Conservation (phyloP, 1,140 invertebrate species). For the Rhopalosiphum padi region DNA sequence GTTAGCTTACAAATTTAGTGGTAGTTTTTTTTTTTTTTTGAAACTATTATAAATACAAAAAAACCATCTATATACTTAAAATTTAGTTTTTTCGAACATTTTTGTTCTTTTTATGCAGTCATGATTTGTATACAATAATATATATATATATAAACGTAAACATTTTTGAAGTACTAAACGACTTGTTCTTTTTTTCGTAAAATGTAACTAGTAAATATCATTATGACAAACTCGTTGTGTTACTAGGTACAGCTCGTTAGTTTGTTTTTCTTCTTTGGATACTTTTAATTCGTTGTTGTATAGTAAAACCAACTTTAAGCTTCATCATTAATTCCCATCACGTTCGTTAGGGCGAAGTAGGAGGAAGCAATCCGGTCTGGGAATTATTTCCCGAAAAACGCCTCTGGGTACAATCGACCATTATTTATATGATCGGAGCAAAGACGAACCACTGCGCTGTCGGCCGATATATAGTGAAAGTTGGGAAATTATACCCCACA, state of each 20-base stretch:
- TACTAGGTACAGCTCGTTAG: conserved; percentile 18
- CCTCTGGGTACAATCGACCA: conserved; percentile 13
- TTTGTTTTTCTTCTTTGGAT: conserved; percentile 3
- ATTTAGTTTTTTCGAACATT: too few relatives aligned
- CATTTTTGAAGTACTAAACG: background rate
- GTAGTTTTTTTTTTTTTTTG: background rate
- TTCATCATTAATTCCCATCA: conserved; percentile 41
- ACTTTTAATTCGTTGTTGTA: background rate
- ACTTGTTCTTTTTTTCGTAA: background rate
- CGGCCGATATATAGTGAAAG: background rate
- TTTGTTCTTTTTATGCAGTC: background rate
- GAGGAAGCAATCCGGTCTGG: background rate
- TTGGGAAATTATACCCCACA: background rate
- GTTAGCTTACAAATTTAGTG: background rate
- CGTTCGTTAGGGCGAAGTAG: background rate
- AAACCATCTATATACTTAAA: too few relatives aligned
- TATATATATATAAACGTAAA: background rate
- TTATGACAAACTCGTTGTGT: background rate
- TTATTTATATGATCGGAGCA: conserved; percentile 43
- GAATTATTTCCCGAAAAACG: conserved; percentile 38
- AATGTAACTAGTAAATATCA: background rate
- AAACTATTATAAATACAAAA: background rate
- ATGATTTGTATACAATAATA: background rate
- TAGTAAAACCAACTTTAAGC: conserved; percentile 12
- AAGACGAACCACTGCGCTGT: background rate